Evolutionary conservation across 2,888 invertebrate species (phyloP).

Genomic region (Tachina grossa): DNA sequence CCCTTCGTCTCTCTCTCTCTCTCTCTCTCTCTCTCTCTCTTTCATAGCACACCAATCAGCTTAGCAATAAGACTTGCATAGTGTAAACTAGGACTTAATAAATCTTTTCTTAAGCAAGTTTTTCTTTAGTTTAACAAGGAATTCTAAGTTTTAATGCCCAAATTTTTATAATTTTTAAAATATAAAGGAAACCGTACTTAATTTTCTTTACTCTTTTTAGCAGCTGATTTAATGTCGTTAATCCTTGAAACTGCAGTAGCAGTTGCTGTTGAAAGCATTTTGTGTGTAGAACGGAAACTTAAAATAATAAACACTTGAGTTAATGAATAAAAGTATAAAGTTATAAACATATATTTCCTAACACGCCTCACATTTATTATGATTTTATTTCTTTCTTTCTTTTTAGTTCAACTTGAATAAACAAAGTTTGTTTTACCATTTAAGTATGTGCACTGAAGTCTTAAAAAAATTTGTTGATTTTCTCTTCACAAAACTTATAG

Average conservation of each 20-base stretch:
- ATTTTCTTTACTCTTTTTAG: conserved; percentile 43
- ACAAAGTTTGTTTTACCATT: conserved; percentile 32
- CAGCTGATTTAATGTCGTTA: conserved; percentile 38
- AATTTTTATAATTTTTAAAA: background rate
- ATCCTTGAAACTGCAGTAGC: conserved; percentile 12
- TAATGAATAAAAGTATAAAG: conserved; percentile 61
- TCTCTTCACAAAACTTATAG: conserved; percentile 26
- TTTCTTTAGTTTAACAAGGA: too few species aligned
- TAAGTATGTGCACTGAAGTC: conserved; percentile 16
- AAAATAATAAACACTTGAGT: conserved; percentile 63
- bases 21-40: too few species aligned
- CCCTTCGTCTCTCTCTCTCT: too few species aligned
- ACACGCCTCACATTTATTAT: conserved; percentile 10
- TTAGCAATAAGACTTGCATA: too few species aligned
- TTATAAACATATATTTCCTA: conserved; percentile 28
- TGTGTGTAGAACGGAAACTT: conserved; percentile 33
- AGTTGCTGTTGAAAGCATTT: conserved; percentile 29
- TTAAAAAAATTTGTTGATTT: conserved; percentile 33
- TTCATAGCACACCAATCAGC: too few species aligned
- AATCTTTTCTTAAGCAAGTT: too few species aligned
- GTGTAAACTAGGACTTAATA: too few species aligned
- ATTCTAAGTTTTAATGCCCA: too few species aligned
- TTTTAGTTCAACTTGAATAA: conserved; percentile 55
- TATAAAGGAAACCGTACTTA: conserved; percentile 29
- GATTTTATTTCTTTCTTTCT: conserved; percentile 14